These are phyloP conservation scores for Nebria salina DNA, from an alignment of 2,888 invertebrate genomes.

Conservation along the genomic window DNA sequence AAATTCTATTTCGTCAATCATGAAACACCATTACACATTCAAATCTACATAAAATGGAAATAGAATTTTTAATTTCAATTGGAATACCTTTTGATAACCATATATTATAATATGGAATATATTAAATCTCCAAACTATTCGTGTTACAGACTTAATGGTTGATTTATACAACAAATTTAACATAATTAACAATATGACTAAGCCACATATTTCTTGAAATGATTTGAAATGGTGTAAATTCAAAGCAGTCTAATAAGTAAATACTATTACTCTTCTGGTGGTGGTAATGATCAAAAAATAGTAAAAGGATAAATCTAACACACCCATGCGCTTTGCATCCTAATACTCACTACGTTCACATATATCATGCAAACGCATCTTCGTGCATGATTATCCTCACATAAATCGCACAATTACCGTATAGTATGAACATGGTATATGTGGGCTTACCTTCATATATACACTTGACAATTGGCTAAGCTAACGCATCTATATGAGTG, in stretches of 20 bases:
- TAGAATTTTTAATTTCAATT: neutral
- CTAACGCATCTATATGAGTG: neutral
- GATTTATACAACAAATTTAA: neutral
- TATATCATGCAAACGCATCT: neutral
- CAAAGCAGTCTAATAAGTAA: neutral
- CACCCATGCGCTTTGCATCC: neutral
- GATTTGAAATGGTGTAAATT: neutral
- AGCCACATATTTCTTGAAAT: neutral
- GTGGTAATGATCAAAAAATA: neutral
- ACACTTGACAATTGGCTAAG: neutral
- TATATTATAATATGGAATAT: neutral
- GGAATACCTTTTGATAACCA: neutral
- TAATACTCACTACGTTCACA: neutral
- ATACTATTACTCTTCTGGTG: neutral
- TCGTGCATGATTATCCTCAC: constrained; percentile 9
- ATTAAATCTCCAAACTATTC: neutral
- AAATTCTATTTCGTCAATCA: neutral
- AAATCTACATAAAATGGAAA: neutral
- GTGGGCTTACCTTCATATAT: neutral
- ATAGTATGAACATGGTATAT: neutral
- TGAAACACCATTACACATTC: neutral
- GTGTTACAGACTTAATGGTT: neutral
- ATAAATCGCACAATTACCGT: constrained; percentile 16
- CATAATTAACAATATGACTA: neutral
- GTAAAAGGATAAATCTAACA: neutral